A percentile compares a stretch with the other conserved stretches of the same genome.
Conservation (phyloP, 2,797 vertebrate genomes). For the Enteromius trimaculatus region DNA sequence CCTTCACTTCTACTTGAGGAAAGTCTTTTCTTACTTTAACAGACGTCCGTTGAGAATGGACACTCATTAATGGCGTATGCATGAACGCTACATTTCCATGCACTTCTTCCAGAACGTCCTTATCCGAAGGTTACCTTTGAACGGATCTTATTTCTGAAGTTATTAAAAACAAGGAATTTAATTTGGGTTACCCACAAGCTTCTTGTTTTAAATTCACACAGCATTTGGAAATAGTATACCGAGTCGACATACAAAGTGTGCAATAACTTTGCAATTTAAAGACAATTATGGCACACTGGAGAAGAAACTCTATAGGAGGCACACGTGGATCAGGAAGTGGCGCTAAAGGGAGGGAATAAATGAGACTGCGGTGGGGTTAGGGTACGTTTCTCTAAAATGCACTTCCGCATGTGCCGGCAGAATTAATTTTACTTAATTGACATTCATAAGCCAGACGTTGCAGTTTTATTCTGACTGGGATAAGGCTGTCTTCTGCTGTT, state of each 20-base stretch:
- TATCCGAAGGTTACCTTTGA: slow-evolving; percentile 31
- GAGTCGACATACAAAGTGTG: slow-evolving; percentile 9
- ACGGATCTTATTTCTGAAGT: slow-evolving; percentile 44
- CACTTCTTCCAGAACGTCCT: slow-evolving; percentile 37
- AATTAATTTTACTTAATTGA: slow-evolving; percentile 86
- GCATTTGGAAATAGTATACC: slow-evolving; percentile 24
- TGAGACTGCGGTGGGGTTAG: not conserved
- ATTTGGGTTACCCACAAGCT: slow-evolving; percentile 43
- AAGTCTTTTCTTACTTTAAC: slow-evolving; percentile 36
- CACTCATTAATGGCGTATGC: slow-evolving; percentile 39
- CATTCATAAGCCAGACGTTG: slow-evolving; percentile 79
- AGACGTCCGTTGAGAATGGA: slow-evolving; percentile 12
- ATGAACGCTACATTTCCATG: slow-evolving; percentile 42
- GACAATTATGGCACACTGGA: slow-evolving; percentile 30
- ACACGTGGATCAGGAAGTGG: not conserved
- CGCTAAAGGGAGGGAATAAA: slow-evolving; percentile 27
- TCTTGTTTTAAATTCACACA: slow-evolving; percentile 21
- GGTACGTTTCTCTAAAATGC: slow-evolving; percentile 53
- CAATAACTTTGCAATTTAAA: slow-evolving; percentile 49
- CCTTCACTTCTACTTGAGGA: slow-evolving; percentile 10
- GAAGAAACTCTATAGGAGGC: not conserved
- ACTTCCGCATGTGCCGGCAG: slow-evolving; percentile 78
- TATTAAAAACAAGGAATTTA: slow-evolving; percentile 49
- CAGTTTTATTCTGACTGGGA: slow-evolving; percentile 76
- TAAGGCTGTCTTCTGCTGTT: slow-evolving; percentile 81